phyloP scores from a whole-genome alignment of 1,140 invertebrate genomes.

The Drepana arcuata region DNA sequence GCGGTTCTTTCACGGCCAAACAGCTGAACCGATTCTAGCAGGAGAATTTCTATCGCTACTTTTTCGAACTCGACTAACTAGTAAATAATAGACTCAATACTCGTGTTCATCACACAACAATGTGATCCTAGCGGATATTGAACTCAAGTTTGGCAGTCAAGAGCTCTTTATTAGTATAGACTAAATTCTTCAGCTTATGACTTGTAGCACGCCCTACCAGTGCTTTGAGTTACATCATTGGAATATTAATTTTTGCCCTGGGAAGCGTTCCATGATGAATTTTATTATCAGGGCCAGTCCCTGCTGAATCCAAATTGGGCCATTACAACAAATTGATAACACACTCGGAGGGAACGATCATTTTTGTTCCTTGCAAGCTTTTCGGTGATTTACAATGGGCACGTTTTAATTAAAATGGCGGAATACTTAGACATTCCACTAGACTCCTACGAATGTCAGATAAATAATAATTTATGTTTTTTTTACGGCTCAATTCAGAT shows the following conservation, averaged over 20 bases:
- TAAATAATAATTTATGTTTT: no score
- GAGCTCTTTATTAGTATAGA: not conserved
- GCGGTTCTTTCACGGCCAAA: no score
- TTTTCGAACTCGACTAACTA: no score
- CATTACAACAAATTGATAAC: conserved; percentile 63
- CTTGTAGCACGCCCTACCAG: conserved; percentile 23
- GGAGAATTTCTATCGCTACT: no score
- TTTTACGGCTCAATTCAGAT: no score
- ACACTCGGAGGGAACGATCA: conserved; percentile 23
- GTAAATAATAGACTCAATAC: no score
- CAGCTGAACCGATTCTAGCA: no score
- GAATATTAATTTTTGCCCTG: conserved; percentile 67
- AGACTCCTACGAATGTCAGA: no score
- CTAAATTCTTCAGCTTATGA: conserved; percentile 1
- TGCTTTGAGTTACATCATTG: conserved; percentile 57
- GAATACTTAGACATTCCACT: no score
- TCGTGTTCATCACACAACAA: not conserved
- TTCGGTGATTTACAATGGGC: conserved; percentile 21
- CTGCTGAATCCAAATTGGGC: conserved; percentile 57
- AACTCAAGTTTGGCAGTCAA: not conserved
- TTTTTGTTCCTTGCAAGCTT: conserved; percentile 14
- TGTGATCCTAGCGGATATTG: no score
- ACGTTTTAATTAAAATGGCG: conserved; percentile 28
- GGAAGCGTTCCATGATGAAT: conserved; percentile 57
- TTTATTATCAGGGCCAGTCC: conserved; percentile 54